Evolutionary conservation across 2,797 vertebrate genomes (phyloP).

Genomic region (Gouania willdenowi): DNA sequence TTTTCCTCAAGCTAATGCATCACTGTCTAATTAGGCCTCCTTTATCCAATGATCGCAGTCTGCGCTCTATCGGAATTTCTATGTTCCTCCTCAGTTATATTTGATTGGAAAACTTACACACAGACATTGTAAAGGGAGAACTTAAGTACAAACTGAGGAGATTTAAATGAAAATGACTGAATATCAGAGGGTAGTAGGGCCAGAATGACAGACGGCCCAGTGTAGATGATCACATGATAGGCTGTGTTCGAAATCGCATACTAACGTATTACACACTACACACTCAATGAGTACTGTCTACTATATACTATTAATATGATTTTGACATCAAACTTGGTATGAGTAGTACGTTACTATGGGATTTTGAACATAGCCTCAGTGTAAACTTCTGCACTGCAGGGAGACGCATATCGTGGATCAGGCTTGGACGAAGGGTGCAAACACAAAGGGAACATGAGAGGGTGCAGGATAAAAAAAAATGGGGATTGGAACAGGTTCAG

Average conservation of each 20-base stretch:
- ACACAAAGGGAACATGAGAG: not conserved
- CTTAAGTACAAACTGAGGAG: conserved; percentile 43
- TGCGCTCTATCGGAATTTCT: conserved; percentile 1
- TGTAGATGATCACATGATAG: conserved; percentile 43
- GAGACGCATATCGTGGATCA: conserved; percentile 14
- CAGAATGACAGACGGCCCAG: conserved; percentile 44
- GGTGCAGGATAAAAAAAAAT: not conserved
- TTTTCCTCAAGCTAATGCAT: not conserved
- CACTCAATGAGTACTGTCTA: no score
- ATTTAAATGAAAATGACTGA: conserved; percentile 71
- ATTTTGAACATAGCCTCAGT: conserved; percentile 49
- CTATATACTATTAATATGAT: no score
- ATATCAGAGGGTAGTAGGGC: conserved; percentile 47
- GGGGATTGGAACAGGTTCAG: not conserved
- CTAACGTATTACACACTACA: no score
- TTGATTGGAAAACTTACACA: conserved; percentile 26
- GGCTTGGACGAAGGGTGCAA: not conserved
- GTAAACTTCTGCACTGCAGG: conserved; percentile 40
- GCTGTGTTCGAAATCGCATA: no score
- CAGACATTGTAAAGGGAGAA: conserved; percentile 16
- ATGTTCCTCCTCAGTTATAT: conserved; percentile 13
- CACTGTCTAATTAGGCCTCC: not conserved
- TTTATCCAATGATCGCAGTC: conserved; percentile 22
- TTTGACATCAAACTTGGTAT: no score
- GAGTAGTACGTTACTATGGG: no score